phyloP scores from a whole-genome alignment of 1,140 invertebrate species.

The Apis florea region DNA sequence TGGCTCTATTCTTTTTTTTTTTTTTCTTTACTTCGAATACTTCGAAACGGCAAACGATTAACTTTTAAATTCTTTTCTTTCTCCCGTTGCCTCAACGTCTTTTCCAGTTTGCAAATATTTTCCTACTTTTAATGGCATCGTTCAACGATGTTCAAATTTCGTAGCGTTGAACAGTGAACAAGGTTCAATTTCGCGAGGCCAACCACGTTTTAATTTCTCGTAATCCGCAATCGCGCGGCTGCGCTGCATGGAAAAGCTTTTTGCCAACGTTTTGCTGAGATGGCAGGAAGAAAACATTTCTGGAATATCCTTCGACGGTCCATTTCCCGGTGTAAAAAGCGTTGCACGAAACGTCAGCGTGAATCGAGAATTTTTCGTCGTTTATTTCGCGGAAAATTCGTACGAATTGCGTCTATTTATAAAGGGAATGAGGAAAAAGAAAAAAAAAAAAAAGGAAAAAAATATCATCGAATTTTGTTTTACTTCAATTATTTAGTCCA shows the following conservation, averaged over 20 bases:
- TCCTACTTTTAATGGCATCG: neutral
- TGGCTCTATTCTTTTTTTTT: neutral
- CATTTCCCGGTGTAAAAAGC: constrained; percentile 2
- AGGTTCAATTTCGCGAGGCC: neutral
- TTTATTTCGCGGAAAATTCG: neutral
- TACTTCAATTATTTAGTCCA: neutral
- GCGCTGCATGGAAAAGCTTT: constrained; percentile 25
- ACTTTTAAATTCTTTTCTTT: neutral
- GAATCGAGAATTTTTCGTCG: neutral
- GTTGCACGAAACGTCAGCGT: constrained; percentile 20
- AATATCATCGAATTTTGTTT: neutral
- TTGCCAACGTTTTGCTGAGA: constrained; percentile 20
- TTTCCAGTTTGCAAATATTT: neutral
- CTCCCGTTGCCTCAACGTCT: neutral
- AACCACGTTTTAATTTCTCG: constrained; percentile 15
- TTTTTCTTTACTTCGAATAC: neutral
- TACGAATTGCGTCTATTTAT: neutral
- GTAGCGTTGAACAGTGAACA: neutral
- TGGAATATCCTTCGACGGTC: constrained; percentile 36
- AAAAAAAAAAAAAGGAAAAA: neutral
- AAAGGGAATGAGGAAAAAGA: neutral
- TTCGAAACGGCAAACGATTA: neutral
- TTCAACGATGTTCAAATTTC: neutral
- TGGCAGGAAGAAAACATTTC: constrained; percentile 26
- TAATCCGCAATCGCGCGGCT: constrained; percentile 30